A percentile compares a stretch with the other conserved stretches of the same genome.
Conservation (phyloP, 2,888 invertebrate species). For the Cryptocephalus primarius region DNA sequence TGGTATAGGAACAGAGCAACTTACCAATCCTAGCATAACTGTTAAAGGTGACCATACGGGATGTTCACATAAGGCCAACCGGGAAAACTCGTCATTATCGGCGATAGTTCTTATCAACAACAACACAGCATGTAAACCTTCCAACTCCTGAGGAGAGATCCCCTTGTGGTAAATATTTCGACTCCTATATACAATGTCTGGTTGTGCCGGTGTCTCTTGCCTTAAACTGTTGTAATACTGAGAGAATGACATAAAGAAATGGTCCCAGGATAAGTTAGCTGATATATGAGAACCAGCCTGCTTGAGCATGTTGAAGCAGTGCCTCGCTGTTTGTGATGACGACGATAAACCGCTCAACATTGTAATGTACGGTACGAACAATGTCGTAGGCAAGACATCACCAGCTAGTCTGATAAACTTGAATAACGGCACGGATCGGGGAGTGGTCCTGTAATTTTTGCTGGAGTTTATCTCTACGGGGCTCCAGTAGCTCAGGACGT, state of each 20-base stretch:
- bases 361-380: slow-evolving; percentile 78
- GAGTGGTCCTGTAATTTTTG: slow-evolving; percentile 41
- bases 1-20: slow-evolving; percentile 75
- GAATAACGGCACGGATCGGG: slow-evolving; percentile 68
- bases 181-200: slow-evolving; percentile 51
- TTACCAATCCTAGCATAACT: slow-evolving; percentile 68
- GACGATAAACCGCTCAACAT: slow-evolving; percentile 78
- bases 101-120: slow-evolving; percentile 68
- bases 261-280: slow-evolving; percentile 64
- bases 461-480: slow-evolving; percentile 41
- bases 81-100: slow-evolving; percentile 66
- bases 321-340: slow-evolving; percentile 61
- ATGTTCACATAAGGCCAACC: slow-evolving; percentile 76
- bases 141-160: slow-evolving; percentile 71
- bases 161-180: slow-evolving; percentile 40
- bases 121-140: slow-evolving; percentile 75
- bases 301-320: slow-evolving; percentile 68
- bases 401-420: slow-evolving; percentile 87
- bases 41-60: slow-evolving; percentile 78
- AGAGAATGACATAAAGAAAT: slow-evolving; percentile 70
- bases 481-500: slow-evolving; percentile 78
- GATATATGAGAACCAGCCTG: slow-evolving; percentile 34
- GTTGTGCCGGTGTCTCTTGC: slow-evolving; percentile 54
- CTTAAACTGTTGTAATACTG: slow-evolving; percentile 60
- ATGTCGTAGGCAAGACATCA: slow-evolving; percentile 69